Evolutionary conservation across 1,140 invertebrate species (phyloP), one percentile per base, ranked within the genome.

Genomic region (Gerris buenoi): DNA sequence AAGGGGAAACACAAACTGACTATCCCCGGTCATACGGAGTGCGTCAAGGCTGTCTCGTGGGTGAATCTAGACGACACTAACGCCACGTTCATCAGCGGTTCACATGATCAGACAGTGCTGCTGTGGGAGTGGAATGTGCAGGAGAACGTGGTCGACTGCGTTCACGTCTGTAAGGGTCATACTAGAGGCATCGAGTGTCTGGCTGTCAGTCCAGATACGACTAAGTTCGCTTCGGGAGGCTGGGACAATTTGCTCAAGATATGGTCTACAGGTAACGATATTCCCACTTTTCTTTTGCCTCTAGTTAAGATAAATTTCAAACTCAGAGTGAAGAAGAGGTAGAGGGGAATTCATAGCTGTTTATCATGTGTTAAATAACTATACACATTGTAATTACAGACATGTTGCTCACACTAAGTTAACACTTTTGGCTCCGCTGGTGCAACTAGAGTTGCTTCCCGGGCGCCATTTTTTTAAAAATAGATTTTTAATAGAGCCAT

Each of bases 51-150:
- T 61, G 90, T 97, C 0, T 79, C 85, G 23, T 97, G 93, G 93
- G 82, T 96, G 62, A 83, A 84, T 15, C 73, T 85, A 65, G 81
- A 83, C 75, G 81, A 82, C 25, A 79, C 83, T 13, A 79, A 78
- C 57, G 86, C 83, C 33, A 81, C 83, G 56, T 93, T 93, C 82
- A 85, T 88, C 2, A 90, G 88, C 80, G 87, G 84, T 26, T 96
- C 93, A 22, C 91, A 95, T 77, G 95, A 98, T 79, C 91, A 97
- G 77, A 92, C 90, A 1, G 86, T 88, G 0, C 88, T 93, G 79
- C 76, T 97, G 56, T 98, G 95, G 95, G 83, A 88, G 68, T 94
- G 90, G 90, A 86, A 90, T 77, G 82, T 88, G 2, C 72, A 79
- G 0, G 79, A 79, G 2, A 93, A 94, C 77, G 84, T 87, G 27